Conservation (phyloP, 2,113 vertebrate genomes). For the Sylvilagus bachmani region DNA sequence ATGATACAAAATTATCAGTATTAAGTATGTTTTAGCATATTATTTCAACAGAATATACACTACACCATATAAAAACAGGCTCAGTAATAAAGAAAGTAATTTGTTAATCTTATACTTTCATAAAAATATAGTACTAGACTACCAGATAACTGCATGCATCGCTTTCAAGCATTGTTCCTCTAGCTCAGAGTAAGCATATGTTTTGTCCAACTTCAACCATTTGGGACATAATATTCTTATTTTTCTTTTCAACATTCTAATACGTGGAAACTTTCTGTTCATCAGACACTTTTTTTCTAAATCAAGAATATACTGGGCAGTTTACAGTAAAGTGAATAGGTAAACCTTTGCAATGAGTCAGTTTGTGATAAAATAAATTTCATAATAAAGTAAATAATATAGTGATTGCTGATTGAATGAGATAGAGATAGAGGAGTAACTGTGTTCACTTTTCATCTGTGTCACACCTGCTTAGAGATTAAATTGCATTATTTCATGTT, state of each 20-base stretch:
- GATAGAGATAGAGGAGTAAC: conserved; percentile 70
- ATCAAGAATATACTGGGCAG: conserved; percentile 66
- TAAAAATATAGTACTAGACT: neutral
- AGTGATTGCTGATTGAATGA: conserved; percentile 63
- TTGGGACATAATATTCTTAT: neutral
- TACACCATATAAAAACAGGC: neutral
- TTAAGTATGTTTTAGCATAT: neutral
- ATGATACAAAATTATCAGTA: neutral
- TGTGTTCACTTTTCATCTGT: conserved; percentile 70
- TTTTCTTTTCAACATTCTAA: conserved; percentile 5
- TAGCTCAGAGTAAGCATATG: neutral
- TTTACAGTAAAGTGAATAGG: conserved; percentile 71
- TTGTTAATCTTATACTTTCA: neutral
- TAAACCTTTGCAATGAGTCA: conserved; percentile 66
- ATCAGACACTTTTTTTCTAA: conserved; percentile 54
- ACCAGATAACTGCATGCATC: accelerated
- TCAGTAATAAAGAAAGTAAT: neutral
- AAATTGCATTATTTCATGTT: conserved; percentile 87
- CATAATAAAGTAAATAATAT: conserved; percentile 80
- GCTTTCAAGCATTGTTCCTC: neutral
- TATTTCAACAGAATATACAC: neutral
- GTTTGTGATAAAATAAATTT: conserved; percentile 77
- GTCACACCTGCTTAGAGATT: conserved; percentile 88
- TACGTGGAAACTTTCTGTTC: neutral
- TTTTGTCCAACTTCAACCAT: neutral